Evolutionary conservation across 2,797 vertebrate species (phyloP).

Genomic region (Clarias laeviceps): DNA sequence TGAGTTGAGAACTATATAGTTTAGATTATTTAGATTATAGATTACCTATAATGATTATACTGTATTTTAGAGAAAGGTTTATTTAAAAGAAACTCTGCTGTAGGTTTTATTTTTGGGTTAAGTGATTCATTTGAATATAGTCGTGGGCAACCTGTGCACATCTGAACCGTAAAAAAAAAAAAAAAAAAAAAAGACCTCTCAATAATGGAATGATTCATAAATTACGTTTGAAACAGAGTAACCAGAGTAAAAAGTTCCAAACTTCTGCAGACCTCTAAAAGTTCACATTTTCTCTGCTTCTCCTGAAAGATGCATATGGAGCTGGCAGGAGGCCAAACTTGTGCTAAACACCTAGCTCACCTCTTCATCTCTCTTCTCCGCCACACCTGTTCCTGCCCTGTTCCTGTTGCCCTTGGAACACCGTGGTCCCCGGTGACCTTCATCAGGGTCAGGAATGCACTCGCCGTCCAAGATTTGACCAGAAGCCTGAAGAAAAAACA

Average conservation of each 20-base stretch:
- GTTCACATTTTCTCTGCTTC: constrained; percentile 14
- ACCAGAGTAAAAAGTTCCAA: constrained; percentile 33
- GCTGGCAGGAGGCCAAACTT: constrained; percentile 42
- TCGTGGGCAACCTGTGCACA: neutral
- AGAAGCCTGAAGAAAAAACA: constrained; percentile 40
- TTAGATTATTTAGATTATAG: no score
- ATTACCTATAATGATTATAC: no score
- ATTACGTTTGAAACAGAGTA: neutral
- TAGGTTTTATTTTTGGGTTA: neutral
- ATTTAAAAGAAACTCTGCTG: neutral
- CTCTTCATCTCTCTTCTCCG: constrained; percentile 30
- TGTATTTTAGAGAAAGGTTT: neutral
- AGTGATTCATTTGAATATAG: neutral
- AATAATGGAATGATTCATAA: neutral
- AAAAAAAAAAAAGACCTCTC: neutral
- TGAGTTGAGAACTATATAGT: no score
- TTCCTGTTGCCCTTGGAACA: constrained; percentile 53
- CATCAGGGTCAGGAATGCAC: constrained; percentile 29
- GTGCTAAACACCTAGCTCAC: constrained; percentile 38
- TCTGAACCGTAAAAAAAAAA: no score
- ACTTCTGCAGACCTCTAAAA: constrained; percentile 22
- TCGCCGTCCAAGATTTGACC: constrained; percentile 47
- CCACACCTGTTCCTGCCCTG: constrained; percentile 37
- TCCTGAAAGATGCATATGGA: constrained; percentile 42
- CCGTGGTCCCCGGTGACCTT: constrained; percentile 43